Evolutionary conservation across 2,113 vertebrate genomes (phyloP).

Genomic region (Phasianus colchicus): DNA sequence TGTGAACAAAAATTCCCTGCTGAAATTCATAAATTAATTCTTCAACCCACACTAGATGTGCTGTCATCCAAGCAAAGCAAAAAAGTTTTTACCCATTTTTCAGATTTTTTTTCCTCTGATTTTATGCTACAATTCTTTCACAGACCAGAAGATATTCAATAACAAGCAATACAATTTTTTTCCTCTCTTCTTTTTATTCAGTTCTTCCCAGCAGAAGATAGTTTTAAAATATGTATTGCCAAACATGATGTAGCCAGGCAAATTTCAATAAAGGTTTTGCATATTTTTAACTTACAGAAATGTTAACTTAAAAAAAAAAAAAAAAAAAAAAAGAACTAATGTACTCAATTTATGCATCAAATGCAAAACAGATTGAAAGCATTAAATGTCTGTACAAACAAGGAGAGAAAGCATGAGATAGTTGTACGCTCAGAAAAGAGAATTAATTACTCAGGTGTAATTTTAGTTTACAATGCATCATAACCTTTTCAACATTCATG

Average conservation of each 20-base stretch:
- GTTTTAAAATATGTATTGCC: not conserved
- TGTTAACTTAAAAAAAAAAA: not conserved
- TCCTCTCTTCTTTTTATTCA: not conserved
- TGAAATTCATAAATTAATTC: not conserved
- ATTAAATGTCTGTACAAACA: not conserved
- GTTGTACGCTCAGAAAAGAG: not conserved
- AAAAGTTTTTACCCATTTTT: not conserved
- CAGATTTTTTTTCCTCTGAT: not conserved
- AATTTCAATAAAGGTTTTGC: not conserved
- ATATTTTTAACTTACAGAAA: not conserved
- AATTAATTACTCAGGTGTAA: not conserved
- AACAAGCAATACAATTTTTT: not conserved
- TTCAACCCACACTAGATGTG: rapidly evolving
- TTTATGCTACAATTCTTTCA: not conserved
- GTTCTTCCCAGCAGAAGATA: not conserved
- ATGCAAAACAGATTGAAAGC: not conserved
- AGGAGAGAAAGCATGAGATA: not conserved
- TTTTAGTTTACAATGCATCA: not conserved
- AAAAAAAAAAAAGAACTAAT: not conserved
- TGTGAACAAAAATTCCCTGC: not conserved
- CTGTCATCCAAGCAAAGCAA: not conserved
- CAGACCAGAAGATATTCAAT: not conserved
- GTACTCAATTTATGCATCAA: not conserved
- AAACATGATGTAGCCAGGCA: not conserved
- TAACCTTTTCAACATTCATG: not conserved